Base-by-base conservation (phyloP, 2,113 vertebrate genomes). In the Ophthalmolycus amberensis region DNA sequence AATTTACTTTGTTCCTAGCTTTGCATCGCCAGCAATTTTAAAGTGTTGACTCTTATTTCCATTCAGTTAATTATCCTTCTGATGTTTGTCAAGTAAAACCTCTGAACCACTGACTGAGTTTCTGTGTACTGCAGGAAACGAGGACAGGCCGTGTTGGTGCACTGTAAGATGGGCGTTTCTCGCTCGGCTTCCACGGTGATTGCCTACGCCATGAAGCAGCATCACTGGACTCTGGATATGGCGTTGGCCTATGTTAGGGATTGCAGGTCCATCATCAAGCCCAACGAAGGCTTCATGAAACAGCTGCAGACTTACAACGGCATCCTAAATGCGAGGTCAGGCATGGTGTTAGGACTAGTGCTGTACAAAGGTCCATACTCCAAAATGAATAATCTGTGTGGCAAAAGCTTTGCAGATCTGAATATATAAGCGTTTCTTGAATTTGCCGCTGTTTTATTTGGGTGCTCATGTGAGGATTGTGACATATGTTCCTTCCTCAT, bases 121-220 rank as follows among this genome's bases (percentile, higher is more conserved):
- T 60, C 22, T 77, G 18, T 75, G 65, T 71, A 2, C 71, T 3
- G 9, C 90, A 99, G 98, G 89, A 91, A 90, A 0, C 85, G 83
- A 3, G 96, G 96, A 1, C 96, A 96, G 70, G 93, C 95, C 0
- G 96, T 95, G 20, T 89, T 99, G 72, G 98, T 99, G 40, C 98
- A 99, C 91, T 99, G 98, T 86, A 97, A 98, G 89, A 99, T 99
- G 98, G 98, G 98, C 0, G 95, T 99, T 85, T 99, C 97, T 75
- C 97, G 98, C 82, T 99, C 98, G 0, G 96, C 96, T 0, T 98
- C 98, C 87, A 99, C 98, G 0, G 98, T 99, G 87, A 91, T 97
- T 3, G 97, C 98, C 12, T 99, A 97, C 0, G 94, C 96, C 91
- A 99, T 99, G 98, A 99, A 99, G 94, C 95, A 98, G 85, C 95